These are phyloP conservation scores for Coregonus clupeaformis DNA, from an alignment of 2,113 vertebrate species.

Conservation along the genomic window DNA sequence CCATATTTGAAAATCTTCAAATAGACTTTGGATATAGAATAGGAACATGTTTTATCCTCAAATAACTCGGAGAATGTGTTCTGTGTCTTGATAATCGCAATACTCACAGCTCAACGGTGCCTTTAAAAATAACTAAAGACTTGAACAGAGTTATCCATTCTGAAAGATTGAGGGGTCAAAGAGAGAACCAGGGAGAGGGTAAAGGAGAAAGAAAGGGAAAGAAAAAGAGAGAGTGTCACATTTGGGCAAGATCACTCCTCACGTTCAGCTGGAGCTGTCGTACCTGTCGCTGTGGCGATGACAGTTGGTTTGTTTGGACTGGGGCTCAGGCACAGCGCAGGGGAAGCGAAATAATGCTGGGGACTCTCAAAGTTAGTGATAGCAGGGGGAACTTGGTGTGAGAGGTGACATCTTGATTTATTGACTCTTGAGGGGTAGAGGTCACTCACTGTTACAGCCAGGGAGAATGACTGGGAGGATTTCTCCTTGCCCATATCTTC, in stretches of 20 bases:
- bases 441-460: constrained; percentile 55
- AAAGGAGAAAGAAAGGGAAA: constrained; percentile 23
- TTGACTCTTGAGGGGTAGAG: constrained; percentile 67
- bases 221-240: constrained; percentile 65
- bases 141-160: constrained; percentile 15
- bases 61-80: constrained; percentile 40
- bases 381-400: constrained; percentile 58
- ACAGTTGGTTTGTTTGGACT: constrained; percentile 75
- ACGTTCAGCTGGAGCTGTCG: constrained; percentile 65
- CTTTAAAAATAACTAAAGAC: constrained; percentile 22
- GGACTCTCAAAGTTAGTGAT: constrained; percentile 74
- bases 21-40: constrained; percentile 51
- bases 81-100: constrained; percentile 53
- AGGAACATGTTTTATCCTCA: constrained; percentile 60
- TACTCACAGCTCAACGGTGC: constrained; percentile 44
- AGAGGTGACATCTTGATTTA: constrained; percentile 74
- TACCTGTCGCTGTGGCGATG: constrained; percentile 70
- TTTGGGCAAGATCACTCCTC: constrained; percentile 73
- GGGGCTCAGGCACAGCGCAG: constrained; percentile 69
- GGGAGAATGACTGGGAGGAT: constrained; percentile 31
- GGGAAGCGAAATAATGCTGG: constrained; percentile 73
- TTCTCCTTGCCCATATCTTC: constrained; percentile 36
- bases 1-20: constrained; percentile 51
- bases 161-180: constrained; percentile 25
- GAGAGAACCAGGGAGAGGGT: constrained; percentile 35